Base-by-base conservation (phyloP, 1,140 invertebrate genomes). In the Panulirus ornatus region DNA sequence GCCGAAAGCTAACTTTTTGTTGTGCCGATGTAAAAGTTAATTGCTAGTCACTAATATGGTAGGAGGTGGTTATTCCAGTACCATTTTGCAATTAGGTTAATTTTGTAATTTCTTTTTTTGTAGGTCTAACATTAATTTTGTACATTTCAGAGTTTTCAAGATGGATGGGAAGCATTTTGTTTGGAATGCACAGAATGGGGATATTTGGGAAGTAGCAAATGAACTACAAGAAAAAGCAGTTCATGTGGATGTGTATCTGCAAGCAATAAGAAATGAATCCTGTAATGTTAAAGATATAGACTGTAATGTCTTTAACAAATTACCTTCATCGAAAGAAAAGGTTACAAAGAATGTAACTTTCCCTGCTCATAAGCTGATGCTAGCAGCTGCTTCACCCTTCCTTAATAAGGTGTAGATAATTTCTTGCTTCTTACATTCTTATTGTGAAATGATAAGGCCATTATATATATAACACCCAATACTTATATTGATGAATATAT, bases 231-330 rank as follows among this genome's bases (percentile, higher is more conserved):
- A 83, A 34, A 66, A 83, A 38, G 81, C 54, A 1, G n/a, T 83
- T 42, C 54, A 83, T 27, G 81, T 83, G 36, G 81, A 83, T 83
- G 81, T 66, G 19, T 83, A 83, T 19, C 51, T 83, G 19, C 47
- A 66, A 36, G 42, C 81, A 27, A 2, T 66, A 8, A 27, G 11
- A 6, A 42, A 40, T 40, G 81, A 66, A 38, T 38, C 73, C 34
- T 38, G 30, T 16, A 38, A 0, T 76, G 22, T 16, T 34, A 42
- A 42, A 42, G 71, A 42, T n/a, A 38, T 27, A 38, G 16, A n/a
- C 40, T 27, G 1, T 42, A 76, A 22, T 22, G 9, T 27, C 8
- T n/a, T 22, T n/a, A 16, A 8, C n/a, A 76, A 9, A 19, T 8
- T 27, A 40, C 16, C 38, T 19, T 11, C 19, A n/a, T 36, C n/a